phyloP scores from a whole-genome alignment of 2,888 invertebrate genomes.

The Brenthis daphne region DNA sequence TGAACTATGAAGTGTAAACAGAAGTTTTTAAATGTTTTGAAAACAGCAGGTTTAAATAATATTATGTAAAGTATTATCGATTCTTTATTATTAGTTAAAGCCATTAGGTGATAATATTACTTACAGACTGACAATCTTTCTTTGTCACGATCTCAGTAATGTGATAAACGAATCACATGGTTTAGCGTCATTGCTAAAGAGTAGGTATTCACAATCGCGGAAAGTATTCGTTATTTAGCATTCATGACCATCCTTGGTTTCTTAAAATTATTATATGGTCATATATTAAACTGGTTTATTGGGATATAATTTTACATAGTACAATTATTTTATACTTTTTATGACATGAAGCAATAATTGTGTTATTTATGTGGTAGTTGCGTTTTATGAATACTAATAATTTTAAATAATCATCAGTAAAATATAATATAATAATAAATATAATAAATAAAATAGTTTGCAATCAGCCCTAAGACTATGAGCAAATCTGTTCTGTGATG shows the following conservation, averaged over 20 bases:
- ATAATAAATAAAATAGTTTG: too few relatives aligned
- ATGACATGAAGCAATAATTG: constrained; percentile 10
- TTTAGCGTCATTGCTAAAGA: constrained; percentile 41
- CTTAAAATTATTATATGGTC: constrained; percentile 27
- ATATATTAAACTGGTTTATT: constrained; percentile 33
- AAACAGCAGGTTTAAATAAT: constrained; percentile 27
- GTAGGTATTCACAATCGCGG: constrained; percentile 33
- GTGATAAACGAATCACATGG: constrained; percentile 71
- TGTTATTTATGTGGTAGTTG: constrained; percentile 1
- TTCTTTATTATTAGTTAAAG: constrained; percentile 30
- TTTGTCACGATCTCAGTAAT: constrained; percentile 63
- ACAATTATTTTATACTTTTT: constrained; percentile 9
- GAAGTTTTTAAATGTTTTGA: constrained; percentile 25
- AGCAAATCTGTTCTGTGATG: too few relatives aligned
- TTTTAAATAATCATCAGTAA: too few relatives aligned
- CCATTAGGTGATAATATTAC: constrained; percentile 45
- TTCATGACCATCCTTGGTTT: constrained; percentile 34
- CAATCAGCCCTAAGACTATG: too few relatives aligned
- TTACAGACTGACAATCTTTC: constrained; percentile 58
- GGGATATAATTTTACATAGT: constrained; percentile 20
- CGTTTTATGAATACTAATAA: background rate
- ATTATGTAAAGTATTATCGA: constrained; percentile 21
- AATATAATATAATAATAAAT: background rate
- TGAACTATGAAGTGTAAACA: constrained; percentile 19
- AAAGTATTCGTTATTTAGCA: constrained; percentile 36